phyloP scores from a whole-genome alignment of 2,888 invertebrate genomes.

The Lysandra bellargus region DNA sequence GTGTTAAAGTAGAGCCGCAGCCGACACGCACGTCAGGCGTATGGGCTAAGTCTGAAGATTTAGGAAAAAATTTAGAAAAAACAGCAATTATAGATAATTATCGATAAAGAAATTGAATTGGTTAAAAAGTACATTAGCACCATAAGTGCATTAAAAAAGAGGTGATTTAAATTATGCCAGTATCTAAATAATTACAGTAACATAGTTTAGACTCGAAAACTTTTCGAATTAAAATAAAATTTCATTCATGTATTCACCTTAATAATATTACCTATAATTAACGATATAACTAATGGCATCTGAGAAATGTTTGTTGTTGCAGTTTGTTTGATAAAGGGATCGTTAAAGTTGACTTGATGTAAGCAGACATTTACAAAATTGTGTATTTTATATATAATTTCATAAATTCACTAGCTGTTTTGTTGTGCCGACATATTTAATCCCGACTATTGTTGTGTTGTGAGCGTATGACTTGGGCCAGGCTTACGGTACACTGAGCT shows the following conservation, averaged over 20 bases:
- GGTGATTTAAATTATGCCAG: no score
- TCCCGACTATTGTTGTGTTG: slow-evolving; percentile 38
- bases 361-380: not conserved
- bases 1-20: slow-evolving; percentile 67
- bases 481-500: slow-evolving; percentile 69
- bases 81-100: not conserved
- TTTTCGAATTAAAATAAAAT: no score
- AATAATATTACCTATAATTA: no score
- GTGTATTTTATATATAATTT: not conserved
- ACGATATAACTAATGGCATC: no score
- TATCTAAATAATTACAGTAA: no score
- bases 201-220: no score
- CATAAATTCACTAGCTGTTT: slow-evolving; percentile 35
- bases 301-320: no score
- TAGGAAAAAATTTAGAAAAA: not conserved
- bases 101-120: no score
- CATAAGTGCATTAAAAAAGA: no score
- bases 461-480: slow-evolving; percentile 53
- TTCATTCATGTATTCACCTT: no score
- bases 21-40: slow-evolving; percentile 47
- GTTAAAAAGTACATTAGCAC: no score
- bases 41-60: not conserved
- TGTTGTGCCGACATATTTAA: slow-evolving; percentile 13
- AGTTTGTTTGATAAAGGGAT: no score
- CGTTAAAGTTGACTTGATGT: not conserved